Evolutionary conservation across 2,797 vertebrate species (phyloP).

Genomic region (Selene dorsalis): DNA sequence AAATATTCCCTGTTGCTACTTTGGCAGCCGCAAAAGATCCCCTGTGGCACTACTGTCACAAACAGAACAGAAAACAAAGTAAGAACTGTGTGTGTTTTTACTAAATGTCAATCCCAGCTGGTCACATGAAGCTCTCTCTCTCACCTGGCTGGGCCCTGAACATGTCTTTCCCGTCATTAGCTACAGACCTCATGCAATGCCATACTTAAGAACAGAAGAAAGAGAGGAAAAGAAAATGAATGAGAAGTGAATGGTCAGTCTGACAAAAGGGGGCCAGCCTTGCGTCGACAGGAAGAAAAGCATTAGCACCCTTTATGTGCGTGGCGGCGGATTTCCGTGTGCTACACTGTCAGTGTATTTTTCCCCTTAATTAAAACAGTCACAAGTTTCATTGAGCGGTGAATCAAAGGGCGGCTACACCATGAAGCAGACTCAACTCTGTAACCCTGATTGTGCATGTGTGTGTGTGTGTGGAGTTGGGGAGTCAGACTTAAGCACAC

Average conservation of each 20-base stretch:
- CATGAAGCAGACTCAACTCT: conserved; percentile 78
- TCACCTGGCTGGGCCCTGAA: conserved; percentile 66
- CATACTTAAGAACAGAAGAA: conserved; percentile 67
- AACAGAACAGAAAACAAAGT: conserved; percentile 51
- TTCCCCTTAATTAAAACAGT: conserved; percentile 84
- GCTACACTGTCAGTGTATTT: conserved; percentile 78
- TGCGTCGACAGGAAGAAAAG: conserved; percentile 77
- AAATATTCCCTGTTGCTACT: conserved; percentile 55
- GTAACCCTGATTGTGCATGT: conserved; percentile 67
- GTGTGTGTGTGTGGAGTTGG: conserved; percentile 45
- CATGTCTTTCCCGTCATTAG: conserved; percentile 71
- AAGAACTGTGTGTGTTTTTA: conserved; percentile 57
- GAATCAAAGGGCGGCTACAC: conserved; percentile 81
- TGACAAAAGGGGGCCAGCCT: conserved; percentile 76
- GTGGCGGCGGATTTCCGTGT: conserved; percentile 75
- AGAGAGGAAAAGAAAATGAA: conserved; percentile 66
- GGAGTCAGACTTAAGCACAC: conserved; percentile 65
- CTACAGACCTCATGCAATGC: conserved; percentile 66
- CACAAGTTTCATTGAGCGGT: conserved; percentile 82
- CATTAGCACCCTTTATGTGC: conserved; percentile 79
- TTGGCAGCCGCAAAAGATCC: conserved; percentile 40
- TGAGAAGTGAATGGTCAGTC: conserved; percentile 70
- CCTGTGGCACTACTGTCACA: conserved; percentile 50
- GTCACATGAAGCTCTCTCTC: conserved; percentile 51
- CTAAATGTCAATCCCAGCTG: conserved; percentile 35